Evolutionary conservation across 2,888 invertebrate species (phyloP).

Genomic region (Chrysolina americana): DNA sequence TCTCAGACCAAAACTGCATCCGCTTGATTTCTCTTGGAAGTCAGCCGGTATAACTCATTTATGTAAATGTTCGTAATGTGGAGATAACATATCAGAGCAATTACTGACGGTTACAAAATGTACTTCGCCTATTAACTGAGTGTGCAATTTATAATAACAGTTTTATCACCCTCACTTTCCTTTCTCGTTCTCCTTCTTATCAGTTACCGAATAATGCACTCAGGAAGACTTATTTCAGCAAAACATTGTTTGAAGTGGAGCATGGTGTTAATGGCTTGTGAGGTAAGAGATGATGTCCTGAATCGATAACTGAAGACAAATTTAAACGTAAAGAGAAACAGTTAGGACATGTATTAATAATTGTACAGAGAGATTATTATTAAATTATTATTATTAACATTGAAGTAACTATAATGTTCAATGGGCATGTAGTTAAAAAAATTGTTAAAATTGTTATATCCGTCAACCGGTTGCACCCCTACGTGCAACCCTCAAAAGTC

Average conservation of each 20-base stretch:
- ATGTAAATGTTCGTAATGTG: neutral
- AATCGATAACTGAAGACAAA: neutral
- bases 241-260: neutral
- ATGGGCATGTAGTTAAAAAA: no score
- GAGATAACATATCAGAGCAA: slow-evolving; percentile 13
- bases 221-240: neutral
- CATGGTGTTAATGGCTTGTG: neutral
- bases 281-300: neutral
- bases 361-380: no score
- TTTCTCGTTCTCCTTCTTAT: neutral
- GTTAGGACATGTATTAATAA: no score
- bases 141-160: slow-evolving; percentile 37
- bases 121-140: slow-evolving; percentile 19
- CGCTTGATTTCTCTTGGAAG: neutral
- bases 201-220: slow-evolving; percentile 1
- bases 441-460: no score
- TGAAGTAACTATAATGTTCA: no score
- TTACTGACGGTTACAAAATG: slow-evolving; percentile 34
- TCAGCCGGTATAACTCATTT: slow-evolving; percentile 7
- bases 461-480: no score
- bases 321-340: neutral
- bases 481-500: no score
- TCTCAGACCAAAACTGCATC: neutral
- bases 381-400: no score
- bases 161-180: slow-evolving; percentile 25